These are phyloP conservation scores for Tanytarsus gracilentus DNA, from an alignment of 2,888 invertebrate genomes.

Conservation along the genomic window DNA sequence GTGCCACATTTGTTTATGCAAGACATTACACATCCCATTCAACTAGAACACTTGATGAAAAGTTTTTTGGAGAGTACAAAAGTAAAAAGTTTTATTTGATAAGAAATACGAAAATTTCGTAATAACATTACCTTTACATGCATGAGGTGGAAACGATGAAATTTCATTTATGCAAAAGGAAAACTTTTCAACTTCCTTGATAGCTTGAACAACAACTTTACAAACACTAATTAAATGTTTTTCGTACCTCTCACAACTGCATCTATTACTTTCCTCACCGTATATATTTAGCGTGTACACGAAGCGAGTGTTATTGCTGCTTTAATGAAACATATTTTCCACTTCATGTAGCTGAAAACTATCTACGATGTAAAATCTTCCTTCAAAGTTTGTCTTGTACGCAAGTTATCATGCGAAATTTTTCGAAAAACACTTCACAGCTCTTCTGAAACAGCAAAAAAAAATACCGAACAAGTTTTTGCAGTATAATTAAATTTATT, in stretches of 20 bases:
- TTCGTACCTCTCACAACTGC: neutral
- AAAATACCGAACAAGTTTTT: constrained; percentile 20
- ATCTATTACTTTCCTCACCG: constrained; percentile 5
- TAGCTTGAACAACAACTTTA: constrained; percentile 22
- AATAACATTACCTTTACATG: no score
- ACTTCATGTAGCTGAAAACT: neutral
- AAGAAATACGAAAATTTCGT: no score
- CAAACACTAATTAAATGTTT: constrained; percentile 26
- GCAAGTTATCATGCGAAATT: no score
- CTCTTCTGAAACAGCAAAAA: no score
- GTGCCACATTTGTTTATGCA: no score
- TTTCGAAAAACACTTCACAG: no score
- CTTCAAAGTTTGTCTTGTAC: neutral
- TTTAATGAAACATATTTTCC: constrained; percentile 19
- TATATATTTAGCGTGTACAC: no score
- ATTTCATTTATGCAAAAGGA: neutral
- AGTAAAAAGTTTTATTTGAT: no score
- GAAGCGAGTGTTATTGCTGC: no score
- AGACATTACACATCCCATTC: no score
- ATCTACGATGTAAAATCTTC: neutral
- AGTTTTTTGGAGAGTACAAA: no score
- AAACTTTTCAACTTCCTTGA: constrained; percentile 19
- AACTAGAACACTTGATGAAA: no score
- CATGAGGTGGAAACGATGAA: neutral
- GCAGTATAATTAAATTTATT: constrained; percentile 24